Percentiles rank a stretch among this genome's conserved stretches.
phyloP scores from a whole-genome alignment of 2,888 invertebrate species.

The Labia minor region DNA sequence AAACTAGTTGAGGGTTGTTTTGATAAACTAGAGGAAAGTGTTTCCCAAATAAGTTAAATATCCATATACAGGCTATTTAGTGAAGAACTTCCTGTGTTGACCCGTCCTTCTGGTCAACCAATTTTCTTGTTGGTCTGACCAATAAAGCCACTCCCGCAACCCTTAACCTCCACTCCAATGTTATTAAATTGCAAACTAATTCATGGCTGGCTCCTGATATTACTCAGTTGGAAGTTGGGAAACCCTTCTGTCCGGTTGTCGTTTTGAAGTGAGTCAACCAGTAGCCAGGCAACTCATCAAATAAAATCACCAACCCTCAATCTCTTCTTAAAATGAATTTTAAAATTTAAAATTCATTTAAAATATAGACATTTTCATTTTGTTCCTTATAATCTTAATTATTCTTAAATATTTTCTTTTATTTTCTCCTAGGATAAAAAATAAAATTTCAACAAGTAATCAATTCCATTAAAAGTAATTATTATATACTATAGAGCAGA shows the following conservation, averaged over 20 bases:
- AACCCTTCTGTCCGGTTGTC: background rate
- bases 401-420: no score
- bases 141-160: background rate
- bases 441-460: no score
- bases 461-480: no score
- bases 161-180: background rate
- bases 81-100: background rate
- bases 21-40: background rate
- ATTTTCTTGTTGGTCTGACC: conserved; percentile 13
- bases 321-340: no score
- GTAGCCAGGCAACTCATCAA: no score
- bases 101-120: background rate
- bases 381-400: no score
- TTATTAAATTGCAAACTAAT: conserved; percentile 13
- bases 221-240: background rate
- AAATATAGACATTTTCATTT: no score
- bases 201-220: background rate
- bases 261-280: no score
- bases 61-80: background rate
- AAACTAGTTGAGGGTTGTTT: background rate
- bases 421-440: no score
- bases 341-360: no score
- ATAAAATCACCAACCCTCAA: no score
- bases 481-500: no score
- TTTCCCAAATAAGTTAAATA: background rate